Conservation (phyloP, 2,113 vertebrate genomes). For the Dermatemys mawii region DNA sequence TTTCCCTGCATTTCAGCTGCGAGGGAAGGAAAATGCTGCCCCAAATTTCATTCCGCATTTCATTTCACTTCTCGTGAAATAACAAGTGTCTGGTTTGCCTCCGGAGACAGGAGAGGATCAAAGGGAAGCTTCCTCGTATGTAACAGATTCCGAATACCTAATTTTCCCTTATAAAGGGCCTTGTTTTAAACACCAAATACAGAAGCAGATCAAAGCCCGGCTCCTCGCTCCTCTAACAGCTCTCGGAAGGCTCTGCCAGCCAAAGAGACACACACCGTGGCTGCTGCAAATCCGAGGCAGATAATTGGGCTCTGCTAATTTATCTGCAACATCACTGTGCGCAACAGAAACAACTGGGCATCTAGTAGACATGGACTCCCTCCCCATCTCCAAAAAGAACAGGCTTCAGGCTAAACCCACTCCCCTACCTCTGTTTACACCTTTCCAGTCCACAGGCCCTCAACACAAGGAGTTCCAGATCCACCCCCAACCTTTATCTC, state of each 20-base stretch:
- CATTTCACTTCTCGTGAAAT: slow-evolving; percentile 64
- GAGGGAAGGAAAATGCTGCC: rapidly evolving
- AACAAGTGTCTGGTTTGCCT: slow-evolving; percentile 56
- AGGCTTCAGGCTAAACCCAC: background rate
- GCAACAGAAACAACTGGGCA: background rate
- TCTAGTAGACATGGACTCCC: background rate
- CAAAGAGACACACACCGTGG: background rate
- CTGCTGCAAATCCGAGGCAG: slow-evolving; percentile 41
- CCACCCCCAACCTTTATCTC: background rate
- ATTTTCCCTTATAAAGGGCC: slow-evolving; percentile 70
- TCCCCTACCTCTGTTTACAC: background rate
- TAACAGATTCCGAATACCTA: slow-evolving; percentile 71
- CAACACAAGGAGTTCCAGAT: background rate
- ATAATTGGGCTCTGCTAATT: slow-evolving; percentile 49
- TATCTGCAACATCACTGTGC: background rate
- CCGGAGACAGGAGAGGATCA: slow-evolving; percentile 67
- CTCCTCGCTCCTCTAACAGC: slow-evolving; percentile 63
- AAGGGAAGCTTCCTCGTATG: slow-evolving; percentile 55
- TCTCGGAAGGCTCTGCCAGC: slow-evolving; percentile 44
- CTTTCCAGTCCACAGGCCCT: background rate
- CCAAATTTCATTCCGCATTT: slow-evolving; percentile 29
- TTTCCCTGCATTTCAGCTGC: background rate
- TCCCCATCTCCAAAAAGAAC: rapidly evolving
- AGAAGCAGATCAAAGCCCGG: slow-evolving; percentile 73
- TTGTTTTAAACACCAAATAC: slow-evolving; percentile 77